Evolutionary conservation across 1,140 invertebrate genomes (phyloP).

Genomic region (Polypedilum vanderplanki): DNA sequence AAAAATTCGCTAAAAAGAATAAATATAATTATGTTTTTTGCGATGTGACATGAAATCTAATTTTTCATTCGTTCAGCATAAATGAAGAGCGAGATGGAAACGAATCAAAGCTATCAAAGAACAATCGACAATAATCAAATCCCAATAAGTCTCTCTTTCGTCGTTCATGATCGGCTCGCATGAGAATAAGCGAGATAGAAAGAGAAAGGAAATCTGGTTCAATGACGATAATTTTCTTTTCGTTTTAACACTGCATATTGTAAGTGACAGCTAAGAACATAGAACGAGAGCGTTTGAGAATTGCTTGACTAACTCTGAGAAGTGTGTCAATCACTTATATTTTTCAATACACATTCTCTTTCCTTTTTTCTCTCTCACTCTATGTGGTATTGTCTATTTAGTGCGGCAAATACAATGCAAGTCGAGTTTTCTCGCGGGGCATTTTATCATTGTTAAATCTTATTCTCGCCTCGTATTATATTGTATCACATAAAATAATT

Average conservation of each 20-base stretch:
- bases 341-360: neutral
- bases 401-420: neutral
- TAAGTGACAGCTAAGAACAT: neutral
- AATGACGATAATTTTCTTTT: neutral
- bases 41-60: slow-evolving; percentile 6
- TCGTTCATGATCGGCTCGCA: neutral
- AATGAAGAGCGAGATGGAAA: neutral
- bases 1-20: no score
- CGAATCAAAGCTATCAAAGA: neutral
- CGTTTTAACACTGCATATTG: neutral
- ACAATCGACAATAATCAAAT: slow-evolving; percentile 7
- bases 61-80: neutral
- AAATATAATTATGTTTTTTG: neutral
- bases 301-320: neutral
- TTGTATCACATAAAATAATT: no score
- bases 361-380: neutral
- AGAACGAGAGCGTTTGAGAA: neutral
- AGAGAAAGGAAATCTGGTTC: neutral
- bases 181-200: neutral
- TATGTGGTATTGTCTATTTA: neutral
- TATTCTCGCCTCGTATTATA: neutral
- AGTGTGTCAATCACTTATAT: neutral
- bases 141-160: neutral
- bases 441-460: neutral
- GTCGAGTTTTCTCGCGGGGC: neutral